phyloP scores from a whole-genome alignment of 2,113 vertebrate species.

The Solenodon paradoxus region DNA sequence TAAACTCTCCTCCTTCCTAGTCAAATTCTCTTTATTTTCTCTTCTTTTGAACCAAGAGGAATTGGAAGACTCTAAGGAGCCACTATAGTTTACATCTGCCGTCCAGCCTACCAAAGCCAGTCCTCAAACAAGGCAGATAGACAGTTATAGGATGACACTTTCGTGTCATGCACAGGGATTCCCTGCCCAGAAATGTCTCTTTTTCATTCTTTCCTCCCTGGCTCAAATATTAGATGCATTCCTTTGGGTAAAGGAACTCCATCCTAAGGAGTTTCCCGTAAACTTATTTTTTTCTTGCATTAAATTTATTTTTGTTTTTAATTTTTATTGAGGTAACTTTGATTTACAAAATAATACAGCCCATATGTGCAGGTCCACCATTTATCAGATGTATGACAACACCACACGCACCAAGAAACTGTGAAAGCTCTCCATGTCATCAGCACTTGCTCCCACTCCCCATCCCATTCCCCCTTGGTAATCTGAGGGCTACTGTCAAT shows the following conservation, averaged over 20 bases:
- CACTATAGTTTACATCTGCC: not conserved
- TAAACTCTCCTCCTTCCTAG: not conserved
- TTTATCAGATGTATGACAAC: too few relatives aligned
- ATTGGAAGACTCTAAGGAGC: not conserved
- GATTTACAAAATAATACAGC: too few relatives aligned
- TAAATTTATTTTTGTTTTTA: too few relatives aligned
- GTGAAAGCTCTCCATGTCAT: too few relatives aligned
- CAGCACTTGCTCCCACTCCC: too few relatives aligned
- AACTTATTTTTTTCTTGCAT: not conserved
- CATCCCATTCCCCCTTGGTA: too few relatives aligned
- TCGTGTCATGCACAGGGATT: not conserved
- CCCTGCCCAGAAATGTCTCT: not conserved
- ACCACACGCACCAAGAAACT: too few relatives aligned
- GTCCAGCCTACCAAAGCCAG: not conserved
- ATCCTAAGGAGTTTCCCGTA: not conserved
- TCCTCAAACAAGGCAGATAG: not conserved
- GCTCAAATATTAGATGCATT: not conserved
- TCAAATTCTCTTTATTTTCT: slow-evolving; percentile 19
- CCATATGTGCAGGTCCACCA: too few relatives aligned
- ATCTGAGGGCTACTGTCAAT: too few relatives aligned
- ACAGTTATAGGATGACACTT: not conserved
- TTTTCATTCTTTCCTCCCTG: not conserved
- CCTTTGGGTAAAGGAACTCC: not conserved
- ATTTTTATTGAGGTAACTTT: too few relatives aligned
- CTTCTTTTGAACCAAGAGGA: not conserved